These are phyloP conservation scores for Huso huso DNA, from an alignment of 2,797 vertebrate genomes.

Conservation along the genomic window DNA sequence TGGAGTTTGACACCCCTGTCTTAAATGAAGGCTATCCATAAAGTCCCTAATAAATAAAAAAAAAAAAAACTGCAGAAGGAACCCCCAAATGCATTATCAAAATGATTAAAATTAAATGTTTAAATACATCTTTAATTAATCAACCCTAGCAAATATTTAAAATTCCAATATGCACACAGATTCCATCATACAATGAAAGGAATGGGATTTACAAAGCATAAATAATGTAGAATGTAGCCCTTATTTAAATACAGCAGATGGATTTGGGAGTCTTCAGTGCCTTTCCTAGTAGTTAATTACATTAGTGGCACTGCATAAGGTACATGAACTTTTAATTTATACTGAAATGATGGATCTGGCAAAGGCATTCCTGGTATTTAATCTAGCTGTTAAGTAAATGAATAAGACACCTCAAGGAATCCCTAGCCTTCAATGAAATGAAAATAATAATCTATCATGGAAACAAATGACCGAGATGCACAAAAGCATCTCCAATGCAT, in stretches of 20 bases:
- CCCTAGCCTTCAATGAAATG: not conserved
- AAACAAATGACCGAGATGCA: constrained; percentile 1
- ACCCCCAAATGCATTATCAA: not conserved
- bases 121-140: not conserved
- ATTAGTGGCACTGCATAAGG: not conserved
- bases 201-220: not conserved
- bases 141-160: not conserved
- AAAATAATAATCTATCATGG: not conserved
- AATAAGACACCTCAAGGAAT: constrained; percentile 3
- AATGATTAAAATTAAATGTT: not conserved
- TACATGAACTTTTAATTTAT: not conserved
- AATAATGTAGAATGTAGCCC: not conserved
- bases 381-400: constrained; percentile 7
- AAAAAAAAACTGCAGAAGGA: not conserved
- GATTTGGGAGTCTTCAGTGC: not conserved
- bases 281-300: constrained; percentile 5
- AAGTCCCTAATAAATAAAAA: not conserved
- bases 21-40: too few relatives aligned
- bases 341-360: not conserved
- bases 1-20: too few relatives aligned
- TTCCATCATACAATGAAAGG: not conserved
- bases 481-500: not conserved
- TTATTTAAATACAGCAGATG: not conserved
- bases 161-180: not conserved
- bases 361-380: not conserved